These are phyloP conservation scores for Potamilus streckersoni DNA, from an alignment of 1,140 invertebrate genomes.

Conservation along the genomic window DNA sequence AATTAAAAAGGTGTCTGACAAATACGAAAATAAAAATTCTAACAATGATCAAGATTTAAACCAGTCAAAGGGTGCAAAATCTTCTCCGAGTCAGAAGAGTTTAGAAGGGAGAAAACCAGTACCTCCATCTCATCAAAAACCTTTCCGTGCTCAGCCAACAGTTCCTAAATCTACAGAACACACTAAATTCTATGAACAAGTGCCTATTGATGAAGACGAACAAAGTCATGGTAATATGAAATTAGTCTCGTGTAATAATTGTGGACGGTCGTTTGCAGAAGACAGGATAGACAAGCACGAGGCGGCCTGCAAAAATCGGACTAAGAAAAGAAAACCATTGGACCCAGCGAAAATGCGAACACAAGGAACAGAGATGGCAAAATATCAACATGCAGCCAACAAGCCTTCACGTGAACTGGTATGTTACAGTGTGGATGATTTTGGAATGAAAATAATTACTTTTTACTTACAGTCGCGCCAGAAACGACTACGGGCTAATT, in stretches of 20 bases:
- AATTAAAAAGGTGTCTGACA: constrained; percentile 26
- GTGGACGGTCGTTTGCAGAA: constrained; percentile 76
- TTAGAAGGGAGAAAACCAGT: constrained; percentile 9
- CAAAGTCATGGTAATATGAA: constrained; percentile 30
- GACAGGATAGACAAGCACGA: constrained; percentile 86
- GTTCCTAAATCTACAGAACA: constrained; percentile 16
- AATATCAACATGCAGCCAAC: constrained; percentile 67
- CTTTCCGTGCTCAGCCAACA: constrained; percentile 10
- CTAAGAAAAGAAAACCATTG: constrained; percentile 80
- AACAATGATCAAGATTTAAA: constrained; percentile 6
- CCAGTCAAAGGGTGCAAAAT: not conserved
- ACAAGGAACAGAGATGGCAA: constrained; percentile 88
- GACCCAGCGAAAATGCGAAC: constrained; percentile 87
- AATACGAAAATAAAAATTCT: constrained; percentile 30
- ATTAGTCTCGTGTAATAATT: constrained; percentile 62
- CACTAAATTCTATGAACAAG: constrained; percentile 38
- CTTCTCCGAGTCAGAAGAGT: not conserved
- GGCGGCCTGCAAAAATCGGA: constrained; percentile 68
- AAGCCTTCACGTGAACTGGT: no score
- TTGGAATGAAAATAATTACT: no score
- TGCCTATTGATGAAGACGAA: constrained; percentile 28
- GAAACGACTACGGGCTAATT: no score
- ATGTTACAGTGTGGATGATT: no score
- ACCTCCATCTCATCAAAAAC: constrained; percentile 35
- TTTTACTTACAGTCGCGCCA: no score